phyloP scores from a whole-genome alignment of 1,140 invertebrate genomes.

The Leucophenga varia region DNA sequence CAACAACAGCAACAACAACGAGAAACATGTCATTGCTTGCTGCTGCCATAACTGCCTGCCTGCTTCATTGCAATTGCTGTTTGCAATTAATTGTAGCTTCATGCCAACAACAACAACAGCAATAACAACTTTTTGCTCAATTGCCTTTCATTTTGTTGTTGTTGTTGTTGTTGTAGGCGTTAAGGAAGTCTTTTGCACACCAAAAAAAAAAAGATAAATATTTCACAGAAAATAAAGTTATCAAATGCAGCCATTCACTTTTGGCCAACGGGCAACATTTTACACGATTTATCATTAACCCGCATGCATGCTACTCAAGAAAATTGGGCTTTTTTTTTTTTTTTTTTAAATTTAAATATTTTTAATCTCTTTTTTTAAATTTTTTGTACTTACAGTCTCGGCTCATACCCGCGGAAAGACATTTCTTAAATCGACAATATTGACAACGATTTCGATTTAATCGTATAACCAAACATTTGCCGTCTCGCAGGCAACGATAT shows the following conservation, averaged over 20 bases:
- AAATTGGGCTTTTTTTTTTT: no score
- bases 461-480: slow-evolving; percentile 94
- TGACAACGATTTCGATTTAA: slow-evolving; percentile 97
- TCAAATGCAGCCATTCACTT: slow-evolving; percentile 36
- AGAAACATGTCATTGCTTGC: no score
- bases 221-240: slow-evolving; percentile 40
- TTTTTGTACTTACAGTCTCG: slow-evolving; percentile 75
- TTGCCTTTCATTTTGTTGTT: slow-evolving; percentile 13
- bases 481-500: slow-evolving; percentile 93
- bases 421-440: slow-evolving; percentile 98
- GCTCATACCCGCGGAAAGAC: slow-evolving; percentile 96
- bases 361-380: neutral
- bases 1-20: slow-evolving; percentile 10
- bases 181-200: no score
- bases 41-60: no score
- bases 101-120: slow-evolving; percentile 18
- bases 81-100: no score
- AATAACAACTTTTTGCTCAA: slow-evolving; percentile 20
- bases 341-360: neutral
- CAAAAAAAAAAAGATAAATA: slow-evolving; percentile 15
- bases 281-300: no score
- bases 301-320: no score
- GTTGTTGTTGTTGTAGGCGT: no score
- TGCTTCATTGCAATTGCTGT: no score
- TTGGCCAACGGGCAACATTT: slow-evolving; percentile 11